Evolutionary conservation across 2,797 vertebrate species (phyloP).

Genomic region (Peromyscus melanophrys): DNA sequence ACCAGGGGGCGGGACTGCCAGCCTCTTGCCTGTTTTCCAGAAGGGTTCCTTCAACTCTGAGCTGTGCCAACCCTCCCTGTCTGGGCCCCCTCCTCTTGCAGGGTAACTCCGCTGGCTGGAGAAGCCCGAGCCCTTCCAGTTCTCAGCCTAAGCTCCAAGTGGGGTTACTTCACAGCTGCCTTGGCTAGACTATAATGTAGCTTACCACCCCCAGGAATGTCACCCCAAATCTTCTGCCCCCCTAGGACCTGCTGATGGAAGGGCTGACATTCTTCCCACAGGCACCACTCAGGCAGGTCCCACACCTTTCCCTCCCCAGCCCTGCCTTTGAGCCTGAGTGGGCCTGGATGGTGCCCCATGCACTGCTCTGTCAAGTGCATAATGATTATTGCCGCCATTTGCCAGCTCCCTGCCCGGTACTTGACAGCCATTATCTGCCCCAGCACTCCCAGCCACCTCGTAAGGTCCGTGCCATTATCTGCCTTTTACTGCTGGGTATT

Average conservation of each 20-base stretch:
- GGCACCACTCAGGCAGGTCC: background rate
- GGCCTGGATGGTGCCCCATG: background rate
- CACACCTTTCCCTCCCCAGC: background rate
- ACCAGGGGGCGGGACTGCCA: conserved; percentile 65
- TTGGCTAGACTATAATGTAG: background rate
- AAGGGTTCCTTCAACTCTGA: background rate
- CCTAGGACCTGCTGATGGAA: background rate
- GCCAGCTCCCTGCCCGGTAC: conserved; percentile 51
- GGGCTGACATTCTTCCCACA: background rate
- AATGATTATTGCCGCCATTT: conserved; percentile 67
- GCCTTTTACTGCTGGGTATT: conserved; percentile 64
- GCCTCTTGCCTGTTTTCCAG: background rate
- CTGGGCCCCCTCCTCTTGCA: accelerated
- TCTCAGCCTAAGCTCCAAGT: background rate
- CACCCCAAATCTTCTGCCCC: background rate
- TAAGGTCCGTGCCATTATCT: conserved; percentile 38
- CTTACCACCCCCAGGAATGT: background rate
- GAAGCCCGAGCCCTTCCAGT: background rate
- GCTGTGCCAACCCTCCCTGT: background rate
- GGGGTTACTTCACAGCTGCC: background rate
- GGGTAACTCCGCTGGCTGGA: background rate
- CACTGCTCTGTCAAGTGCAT: background rate
- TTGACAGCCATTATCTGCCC: conserved; percentile 53
- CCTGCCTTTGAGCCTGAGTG: background rate
- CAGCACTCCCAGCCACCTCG: conserved; percentile 45